These are phyloP conservation scores for Caretta caretta DNA, from an alignment of 2,113 vertebrate species.

Conservation along the genomic window DNA sequence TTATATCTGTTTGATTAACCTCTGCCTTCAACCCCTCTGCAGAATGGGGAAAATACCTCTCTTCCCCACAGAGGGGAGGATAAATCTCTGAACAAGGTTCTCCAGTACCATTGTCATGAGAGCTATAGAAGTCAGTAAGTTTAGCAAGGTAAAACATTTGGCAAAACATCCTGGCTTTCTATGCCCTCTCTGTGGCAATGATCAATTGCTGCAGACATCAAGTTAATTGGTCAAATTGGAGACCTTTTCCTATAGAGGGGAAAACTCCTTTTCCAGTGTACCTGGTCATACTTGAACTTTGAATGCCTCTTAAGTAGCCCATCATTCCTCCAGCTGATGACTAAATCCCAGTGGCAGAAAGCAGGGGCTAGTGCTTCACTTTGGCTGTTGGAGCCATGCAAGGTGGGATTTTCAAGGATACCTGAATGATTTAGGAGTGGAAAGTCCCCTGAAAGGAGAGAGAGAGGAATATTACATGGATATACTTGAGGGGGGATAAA, in stretches of 20 bases:
- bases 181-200: rapidly evolving
- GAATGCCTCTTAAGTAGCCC: neutral
- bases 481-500: too few species aligned
- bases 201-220: neutral
- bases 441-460: neutral
- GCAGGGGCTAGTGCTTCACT: rapidly evolving
- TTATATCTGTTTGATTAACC: neutral
- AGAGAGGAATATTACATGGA: neutral
- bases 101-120: neutral
- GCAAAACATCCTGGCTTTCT: rapidly evolving
- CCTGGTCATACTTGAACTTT: too few species aligned
- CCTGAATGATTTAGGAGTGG: rapidly evolving
- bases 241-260: neutral
- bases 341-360: rapidly evolving
- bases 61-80: neutral
- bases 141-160: neutral
- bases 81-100: neutral
- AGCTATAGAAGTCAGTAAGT: neutral
- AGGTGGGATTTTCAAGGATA: neutral
- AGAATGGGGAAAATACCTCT: neutral
- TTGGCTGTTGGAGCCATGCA: rapidly evolving
- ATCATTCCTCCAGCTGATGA: rapidly evolving
- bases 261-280: neutral
- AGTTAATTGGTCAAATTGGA: neutral
- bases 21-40: neutral